Base-by-base conservation (phyloP, 2,888 invertebrate genomes). In the Macaria notata region DNA sequence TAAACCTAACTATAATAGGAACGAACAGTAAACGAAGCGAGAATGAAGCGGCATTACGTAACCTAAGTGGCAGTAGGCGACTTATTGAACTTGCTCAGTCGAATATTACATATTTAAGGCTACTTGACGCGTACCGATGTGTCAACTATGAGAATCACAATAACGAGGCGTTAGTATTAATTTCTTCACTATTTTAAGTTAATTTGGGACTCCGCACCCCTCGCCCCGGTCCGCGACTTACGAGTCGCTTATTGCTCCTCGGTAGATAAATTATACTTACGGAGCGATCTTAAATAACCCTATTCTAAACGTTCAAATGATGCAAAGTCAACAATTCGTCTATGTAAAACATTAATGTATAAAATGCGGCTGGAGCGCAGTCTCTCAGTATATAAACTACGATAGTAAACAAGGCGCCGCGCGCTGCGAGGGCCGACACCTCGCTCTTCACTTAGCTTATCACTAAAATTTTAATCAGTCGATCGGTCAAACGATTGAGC, bases 401-500 rank as follows among this genome's bases (percentile, higher is more conserved):
- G 76, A 77, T 79, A 79, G 78, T 83, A 84, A 82, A 83, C 81
- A 76, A 79, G 62, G 61, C 48, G 64, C 60, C 63, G 62, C 61
- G 59, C 54, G 62, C 59, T 46, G 52, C 66, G 4, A 58, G 66
- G 62, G 63, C 68, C 53, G 71, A 66, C 71, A 70, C 64, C 68
- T 51, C 70, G 61, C 55, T 82, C 78, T 83, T 87, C 84, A 88
- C 89, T 90, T 91, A 90, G 90, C 91, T 90, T 90, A 90, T 73
- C 87, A 90, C 89, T 90, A 91, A 89, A 90, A 89, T 91, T 91
- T 90, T 91, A 90, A 89, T 91, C 91, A 91, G 91, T 91, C 91
- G 89, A 91, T 91, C 91, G 91, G 87, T 90, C 91, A 90, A 90
- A 86, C 83, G 87, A 88, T 90, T 90, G 90, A 91, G 89, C 90